phyloP scores from a whole-genome alignment of 2,113 vertebrate species.

The Nasalis larvatus region DNA sequence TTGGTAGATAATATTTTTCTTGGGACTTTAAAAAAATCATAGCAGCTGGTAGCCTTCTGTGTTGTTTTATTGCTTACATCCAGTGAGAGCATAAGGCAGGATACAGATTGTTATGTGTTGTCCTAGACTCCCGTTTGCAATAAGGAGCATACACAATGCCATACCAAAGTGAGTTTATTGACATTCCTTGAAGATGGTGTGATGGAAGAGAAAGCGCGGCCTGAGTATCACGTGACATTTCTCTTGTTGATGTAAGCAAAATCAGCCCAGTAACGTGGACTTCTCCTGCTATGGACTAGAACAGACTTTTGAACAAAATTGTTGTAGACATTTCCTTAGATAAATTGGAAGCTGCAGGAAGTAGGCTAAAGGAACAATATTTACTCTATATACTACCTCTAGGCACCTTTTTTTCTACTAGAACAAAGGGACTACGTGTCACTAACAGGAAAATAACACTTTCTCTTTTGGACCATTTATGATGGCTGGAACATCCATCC shows the following conservation, averaged over 20 bases:
- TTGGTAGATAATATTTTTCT: background rate
- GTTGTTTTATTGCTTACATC: background rate
- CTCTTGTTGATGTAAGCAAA: constrained; percentile 85
- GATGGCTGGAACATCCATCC: constrained; percentile 74
- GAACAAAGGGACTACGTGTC: constrained; percentile 83
- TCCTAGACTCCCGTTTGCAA: constrained; percentile 58
- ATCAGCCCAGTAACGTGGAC: constrained; percentile 83
- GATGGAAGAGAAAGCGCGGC: constrained; percentile 88
- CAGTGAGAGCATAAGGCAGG: background rate
- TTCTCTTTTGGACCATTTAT: constrained; percentile 77
- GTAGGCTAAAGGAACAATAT: constrained; percentile 82
- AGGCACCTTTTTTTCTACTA: constrained; percentile 80
- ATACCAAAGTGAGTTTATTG: constrained; percentile 95
- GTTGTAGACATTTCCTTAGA: constrained; percentile 80
- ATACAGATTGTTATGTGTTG: background rate
- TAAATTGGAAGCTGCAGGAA: constrained; percentile 84
- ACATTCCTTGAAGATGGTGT: constrained; percentile 91
- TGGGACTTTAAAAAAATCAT: background rate
- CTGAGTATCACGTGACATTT: constrained; percentile 90
- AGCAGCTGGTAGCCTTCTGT: background rate
- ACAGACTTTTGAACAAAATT: constrained; percentile 82
- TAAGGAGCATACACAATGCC: constrained; percentile 80
- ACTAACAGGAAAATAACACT: constrained; percentile 83
- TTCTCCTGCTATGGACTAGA: constrained; percentile 82
- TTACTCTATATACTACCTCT: constrained; percentile 82